A percentile compares a stretch with the other conserved stretches of the same genome.
Evolutionary conservation across 2,888 invertebrate genomes (phyloP).

Genomic region (Matsumyia berberina): DNA sequence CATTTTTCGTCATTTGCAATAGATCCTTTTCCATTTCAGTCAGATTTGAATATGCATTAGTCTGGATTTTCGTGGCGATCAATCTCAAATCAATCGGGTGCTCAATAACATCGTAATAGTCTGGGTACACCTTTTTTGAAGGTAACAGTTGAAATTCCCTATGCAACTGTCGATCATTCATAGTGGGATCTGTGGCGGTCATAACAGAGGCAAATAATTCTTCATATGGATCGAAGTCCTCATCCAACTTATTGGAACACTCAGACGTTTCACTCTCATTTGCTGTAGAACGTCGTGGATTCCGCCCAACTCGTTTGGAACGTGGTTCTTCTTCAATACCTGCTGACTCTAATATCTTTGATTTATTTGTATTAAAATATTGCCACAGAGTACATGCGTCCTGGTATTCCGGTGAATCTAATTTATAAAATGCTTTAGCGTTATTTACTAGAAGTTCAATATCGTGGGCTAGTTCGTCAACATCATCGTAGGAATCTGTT

Average conservation of each 20-base stretch:
- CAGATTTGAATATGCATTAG: conserved; percentile 90
- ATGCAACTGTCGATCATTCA: conserved; percentile 92
- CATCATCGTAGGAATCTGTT: conserved; percentile 97
- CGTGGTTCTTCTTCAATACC: conserved; percentile 82
- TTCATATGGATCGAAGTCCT: conserved; percentile 91
- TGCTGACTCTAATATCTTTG: conserved; percentile 82
- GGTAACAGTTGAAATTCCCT: conserved; percentile 96
- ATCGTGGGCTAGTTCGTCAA: conserved; percentile 95
- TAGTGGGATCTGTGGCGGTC: conserved; percentile 90
- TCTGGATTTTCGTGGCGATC: conserved; percentile 96
- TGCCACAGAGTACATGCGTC: conserved; percentile 96
- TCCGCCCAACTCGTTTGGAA: conserved; percentile 81
- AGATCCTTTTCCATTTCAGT: conserved; percentile 95
- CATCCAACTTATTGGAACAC: conserved; percentile 89
- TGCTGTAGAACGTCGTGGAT: conserved; percentile 81
- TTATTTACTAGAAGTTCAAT: conserved; percentile 96
- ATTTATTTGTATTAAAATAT: conserved; percentile 87
- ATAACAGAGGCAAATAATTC: conserved; percentile 95
- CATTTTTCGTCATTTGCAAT: conserved; percentile 95
- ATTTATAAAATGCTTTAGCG: conserved; percentile 97
- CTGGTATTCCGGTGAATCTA: conserved; percentile 92
- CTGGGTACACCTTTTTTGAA: conserved; percentile 96
- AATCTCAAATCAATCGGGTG: conserved; percentile 97
- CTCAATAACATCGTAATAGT: conserved; percentile 97
- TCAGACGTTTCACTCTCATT: conserved; percentile 88